Conservation (phyloP, 2,797 vertebrate species). For the Smutsia gigantea region DNA sequence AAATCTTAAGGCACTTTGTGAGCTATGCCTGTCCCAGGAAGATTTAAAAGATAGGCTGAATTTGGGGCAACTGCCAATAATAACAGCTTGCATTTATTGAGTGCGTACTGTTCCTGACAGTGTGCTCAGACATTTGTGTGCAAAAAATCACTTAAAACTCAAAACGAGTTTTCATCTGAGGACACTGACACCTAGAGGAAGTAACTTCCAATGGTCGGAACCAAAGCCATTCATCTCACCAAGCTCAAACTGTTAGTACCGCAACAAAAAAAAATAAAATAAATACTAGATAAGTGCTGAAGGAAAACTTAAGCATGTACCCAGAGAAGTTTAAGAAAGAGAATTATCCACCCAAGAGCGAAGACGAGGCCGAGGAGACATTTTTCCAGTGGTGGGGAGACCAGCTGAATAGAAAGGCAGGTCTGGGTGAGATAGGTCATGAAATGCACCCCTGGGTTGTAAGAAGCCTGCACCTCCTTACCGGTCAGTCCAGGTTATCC, state of each 20-base stretch:
- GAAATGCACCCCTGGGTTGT: accelerated
- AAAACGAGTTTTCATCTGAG: background rate
- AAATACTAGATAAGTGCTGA: background rate
- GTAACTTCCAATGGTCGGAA: background rate
- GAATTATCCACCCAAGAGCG: background rate
- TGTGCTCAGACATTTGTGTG: background rate
- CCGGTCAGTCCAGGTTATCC: too few species aligned
- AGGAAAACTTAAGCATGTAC: background rate
- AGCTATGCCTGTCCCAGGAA: background rate
- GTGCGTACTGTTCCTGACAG: background rate
- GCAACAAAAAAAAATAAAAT: background rate
- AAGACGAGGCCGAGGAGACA: background rate
- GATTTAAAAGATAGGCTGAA: background rate
- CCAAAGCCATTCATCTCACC: background rate
- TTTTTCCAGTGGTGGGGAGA: background rate
- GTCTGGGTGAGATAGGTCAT: background rate
- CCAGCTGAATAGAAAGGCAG: background rate
- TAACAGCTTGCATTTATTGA: background rate
- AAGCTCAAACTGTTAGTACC: background rate
- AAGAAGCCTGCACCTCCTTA: background rate
- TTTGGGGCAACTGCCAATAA: background rate
- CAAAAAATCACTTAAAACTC: background rate
- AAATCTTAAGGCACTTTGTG: background rate
- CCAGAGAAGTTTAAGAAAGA: background rate
- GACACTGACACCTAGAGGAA: background rate